Conservation (phyloP, 2,888 invertebrate genomes). For the Linnaemya vulpina region DNA sequence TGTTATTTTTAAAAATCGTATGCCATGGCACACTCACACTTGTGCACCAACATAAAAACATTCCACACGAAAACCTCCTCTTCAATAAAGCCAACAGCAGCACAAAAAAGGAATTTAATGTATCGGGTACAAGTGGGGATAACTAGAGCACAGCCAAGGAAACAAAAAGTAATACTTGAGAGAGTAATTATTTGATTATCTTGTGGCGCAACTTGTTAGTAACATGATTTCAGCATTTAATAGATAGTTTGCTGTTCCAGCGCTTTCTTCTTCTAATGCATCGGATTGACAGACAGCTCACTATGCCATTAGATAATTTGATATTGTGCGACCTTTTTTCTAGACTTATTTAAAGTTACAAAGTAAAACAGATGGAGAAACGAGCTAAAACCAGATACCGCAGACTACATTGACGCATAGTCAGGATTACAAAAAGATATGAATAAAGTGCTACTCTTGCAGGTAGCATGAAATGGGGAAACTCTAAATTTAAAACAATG, state of each 20-base stretch:
- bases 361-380: neutral
- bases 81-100: slow-evolving; percentile 20
- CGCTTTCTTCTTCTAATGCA: neutral
- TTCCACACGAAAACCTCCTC: slow-evolving; percentile 29
- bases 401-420: neutral
- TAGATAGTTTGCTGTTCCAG: slow-evolving; percentile 4
- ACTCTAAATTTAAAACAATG: too few species aligned
- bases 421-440: neutral
- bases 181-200: slow-evolving; percentile 60
- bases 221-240: slow-evolving; percentile 53
- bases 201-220: slow-evolving; percentile 30
- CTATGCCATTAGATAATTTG: slow-evolving; percentile 4
- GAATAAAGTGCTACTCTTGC: neutral
- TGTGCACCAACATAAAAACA: neutral
- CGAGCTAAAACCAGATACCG: neutral
- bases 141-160: slow-evolving; percentile 39
- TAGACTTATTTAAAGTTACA: neutral
- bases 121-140: slow-evolving; percentile 37
- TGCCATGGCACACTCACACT: slow-evolving; percentile 23
- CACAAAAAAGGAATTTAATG: neutral
- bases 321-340: slow-evolving; percentile 13
- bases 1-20: slow-evolving; percentile 23
- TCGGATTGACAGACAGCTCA: slow-evolving; percentile 25
- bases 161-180: slow-evolving; percentile 48
- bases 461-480: too few species aligned